Evolutionary conservation across 1,140 invertebrate genomes (phyloP).

Genomic region (Triops longicaudatus): DNA sequence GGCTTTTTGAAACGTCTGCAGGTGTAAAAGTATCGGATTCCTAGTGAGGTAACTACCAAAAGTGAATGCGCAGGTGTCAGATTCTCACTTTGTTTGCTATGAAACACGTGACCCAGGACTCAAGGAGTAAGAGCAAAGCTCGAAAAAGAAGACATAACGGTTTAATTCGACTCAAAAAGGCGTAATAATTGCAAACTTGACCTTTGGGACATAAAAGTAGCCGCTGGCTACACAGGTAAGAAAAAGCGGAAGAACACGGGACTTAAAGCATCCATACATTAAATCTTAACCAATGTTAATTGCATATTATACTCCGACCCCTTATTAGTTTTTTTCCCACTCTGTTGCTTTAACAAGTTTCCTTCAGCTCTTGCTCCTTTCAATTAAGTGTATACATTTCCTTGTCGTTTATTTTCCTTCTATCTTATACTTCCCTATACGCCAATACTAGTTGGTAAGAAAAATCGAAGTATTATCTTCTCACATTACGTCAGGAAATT

Average conservation of each 20-base stretch:
- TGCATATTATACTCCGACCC: not conserved
- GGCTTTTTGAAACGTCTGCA: too few relatives aligned
- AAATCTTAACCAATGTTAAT: not conserved
- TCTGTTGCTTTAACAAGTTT: not conserved
- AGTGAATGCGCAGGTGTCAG: too few relatives aligned
- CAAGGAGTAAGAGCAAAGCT: not conserved
- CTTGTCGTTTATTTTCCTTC: not conserved
- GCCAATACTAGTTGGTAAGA: too few relatives aligned
- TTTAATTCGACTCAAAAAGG: not conserved
- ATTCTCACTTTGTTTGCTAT: too few relatives aligned
- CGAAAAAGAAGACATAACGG: not conserved
- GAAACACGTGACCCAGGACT: not conserved
- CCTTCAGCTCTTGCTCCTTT: not conserved
- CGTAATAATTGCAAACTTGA: not conserved
- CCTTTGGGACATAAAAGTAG: not conserved
- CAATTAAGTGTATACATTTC: not conserved
- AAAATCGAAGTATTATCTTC: too few relatives aligned
- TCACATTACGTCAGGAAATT: too few relatives aligned
- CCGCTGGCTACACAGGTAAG: not conserved
- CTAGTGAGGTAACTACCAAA: too few relatives aligned
- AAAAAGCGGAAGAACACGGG: not conserved
- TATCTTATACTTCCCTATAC: too few relatives aligned
- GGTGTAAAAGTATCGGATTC: too few relatives aligned
- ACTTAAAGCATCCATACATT: not conserved
- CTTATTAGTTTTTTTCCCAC: constrained; percentile 2